A percentile compares a stretch with the other conserved stretches of the same genome.
Conservation (phyloP, 2,797 vertebrate genomes). For the Triplophysa bombifrons region DNA sequence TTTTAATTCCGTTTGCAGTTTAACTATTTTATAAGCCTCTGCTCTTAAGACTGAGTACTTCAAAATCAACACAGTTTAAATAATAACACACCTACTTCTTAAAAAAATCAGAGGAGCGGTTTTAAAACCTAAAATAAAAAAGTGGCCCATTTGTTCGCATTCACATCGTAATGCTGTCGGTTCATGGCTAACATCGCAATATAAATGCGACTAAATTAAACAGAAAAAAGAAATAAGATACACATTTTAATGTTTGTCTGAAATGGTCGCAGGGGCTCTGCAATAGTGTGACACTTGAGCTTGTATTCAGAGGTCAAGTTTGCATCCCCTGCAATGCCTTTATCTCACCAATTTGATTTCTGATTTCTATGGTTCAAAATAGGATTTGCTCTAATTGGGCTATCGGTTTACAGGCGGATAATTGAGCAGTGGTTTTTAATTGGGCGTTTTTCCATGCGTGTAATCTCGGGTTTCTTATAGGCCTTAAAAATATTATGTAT, state of each 20-base stretch:
- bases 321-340: not conserved
- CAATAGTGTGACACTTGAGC: not conserved
- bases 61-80: not conserved
- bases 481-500: not conserved
- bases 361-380: not conserved
- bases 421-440: not conserved
- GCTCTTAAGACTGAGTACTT: not conserved
- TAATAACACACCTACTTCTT: not conserved
- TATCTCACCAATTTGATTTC: not conserved
- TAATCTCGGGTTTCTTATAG: not conserved
- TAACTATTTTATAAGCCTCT: not conserved
- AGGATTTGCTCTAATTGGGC: not conserved
- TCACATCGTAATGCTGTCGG: not conserved
- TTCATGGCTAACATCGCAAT: not conserved
- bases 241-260: not conserved
- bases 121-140: not conserved
- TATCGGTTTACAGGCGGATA: not conserved
- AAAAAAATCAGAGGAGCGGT: not conserved
- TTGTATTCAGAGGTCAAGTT: slow-evolving; percentile 15
- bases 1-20: not conserved
- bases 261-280: not conserved
- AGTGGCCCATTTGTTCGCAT: not conserved
- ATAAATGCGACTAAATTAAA: not conserved
- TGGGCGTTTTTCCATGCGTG: not conserved
- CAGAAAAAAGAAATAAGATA: not conserved